Base-by-base conservation (phyloP, 2,113 vertebrate genomes). In the Myanophis thanlyinensis region DNA sequence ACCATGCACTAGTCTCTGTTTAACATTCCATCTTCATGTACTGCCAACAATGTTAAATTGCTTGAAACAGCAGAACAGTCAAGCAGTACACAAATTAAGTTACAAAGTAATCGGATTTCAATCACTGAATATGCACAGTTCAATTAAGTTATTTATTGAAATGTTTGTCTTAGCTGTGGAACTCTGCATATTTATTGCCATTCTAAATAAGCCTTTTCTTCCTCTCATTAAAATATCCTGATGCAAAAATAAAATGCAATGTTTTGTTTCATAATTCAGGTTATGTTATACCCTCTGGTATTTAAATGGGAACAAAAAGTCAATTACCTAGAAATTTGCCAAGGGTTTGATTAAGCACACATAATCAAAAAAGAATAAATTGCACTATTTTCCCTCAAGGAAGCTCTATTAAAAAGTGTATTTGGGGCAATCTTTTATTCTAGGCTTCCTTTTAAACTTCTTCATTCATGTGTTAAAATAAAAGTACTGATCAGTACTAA, bases 131-230 rank as follows among this genome's bases (percentile, higher is more conserved):
- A 97, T 97, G 97, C 97, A 97, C 97, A 98, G 96, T 97, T 98
- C 97, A 97, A 97, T 97, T 97, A 97, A 97, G 96, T 97, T 97
- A 97, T 97, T 98, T 98, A 97, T 96, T 97, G 96, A 97, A 94
- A 96, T 97, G 95, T 95, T 97, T 97, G 96, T 96, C 95, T 96
- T 96, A 91, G 94, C 94, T 93, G 90, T 93, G 93, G 95, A 95
- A 95, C 94, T 95, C 93, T 95, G 95, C 94, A 95, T 97, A 97
- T 97, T 95, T 97, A 95, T 94, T 97, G 93, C 94, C 73, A 88
- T 46, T 94, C 89, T 93, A 90, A 54, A 94, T 93, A 96, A 97
- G 97, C 87, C 94, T 92, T 96, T 96, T 94, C 52, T 85, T 89
- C 59, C 88, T 85, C 52, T 88, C 47, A 44, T 89, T 96, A 96